Percentiles rank a stretch among this genome's conserved stretches.
These are phyloP conservation scores for Australoheros scitulus DNA, from an alignment of 2,113 vertebrate genomes.

Conservation along the genomic window DNA sequence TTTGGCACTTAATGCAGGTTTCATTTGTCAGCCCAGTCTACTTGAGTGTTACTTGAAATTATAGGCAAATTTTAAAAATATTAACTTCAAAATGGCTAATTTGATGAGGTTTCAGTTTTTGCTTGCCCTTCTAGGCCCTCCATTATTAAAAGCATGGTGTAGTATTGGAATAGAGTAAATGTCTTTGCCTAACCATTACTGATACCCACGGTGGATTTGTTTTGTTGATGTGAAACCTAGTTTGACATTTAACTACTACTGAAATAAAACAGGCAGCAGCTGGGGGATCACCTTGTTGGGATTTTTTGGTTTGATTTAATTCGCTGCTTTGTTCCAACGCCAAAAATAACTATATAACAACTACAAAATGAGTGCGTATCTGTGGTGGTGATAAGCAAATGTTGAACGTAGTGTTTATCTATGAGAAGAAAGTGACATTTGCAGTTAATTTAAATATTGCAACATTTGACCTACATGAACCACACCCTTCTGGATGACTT, in stretches of 20 bases:
- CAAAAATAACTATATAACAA: not conserved
- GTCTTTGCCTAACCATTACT: slow-evolving; percentile 16
- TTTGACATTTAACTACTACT: slow-evolving; percentile 5
- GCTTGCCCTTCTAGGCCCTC: not conserved
- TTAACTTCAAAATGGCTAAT: too few species aligned
- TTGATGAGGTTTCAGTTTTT: not conserved
- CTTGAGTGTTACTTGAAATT: too few species aligned
- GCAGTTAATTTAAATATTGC: not conserved
- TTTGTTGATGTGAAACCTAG: slow-evolving; percentile 12
- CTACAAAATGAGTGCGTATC: not conserved
- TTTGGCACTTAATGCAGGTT: too few species aligned
- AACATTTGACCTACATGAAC: not conserved
- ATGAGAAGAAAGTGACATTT: not conserved
- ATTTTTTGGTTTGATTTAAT: not conserved
- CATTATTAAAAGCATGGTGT: not conserved
- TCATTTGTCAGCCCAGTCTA: too few species aligned
- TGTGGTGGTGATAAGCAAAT: not conserved
- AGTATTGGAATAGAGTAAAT: slow-evolving; percentile 6
- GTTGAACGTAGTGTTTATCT: not conserved
- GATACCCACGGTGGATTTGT: not conserved
- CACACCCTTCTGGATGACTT: not conserved
- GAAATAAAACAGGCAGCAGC: not conserved
- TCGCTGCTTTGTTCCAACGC: not conserved
- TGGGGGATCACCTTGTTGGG: not conserved
- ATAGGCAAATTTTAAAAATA: too few species aligned